Conservation (phyloP, 2,113 vertebrate species). For the Rhagologus leucostigma region DNA sequence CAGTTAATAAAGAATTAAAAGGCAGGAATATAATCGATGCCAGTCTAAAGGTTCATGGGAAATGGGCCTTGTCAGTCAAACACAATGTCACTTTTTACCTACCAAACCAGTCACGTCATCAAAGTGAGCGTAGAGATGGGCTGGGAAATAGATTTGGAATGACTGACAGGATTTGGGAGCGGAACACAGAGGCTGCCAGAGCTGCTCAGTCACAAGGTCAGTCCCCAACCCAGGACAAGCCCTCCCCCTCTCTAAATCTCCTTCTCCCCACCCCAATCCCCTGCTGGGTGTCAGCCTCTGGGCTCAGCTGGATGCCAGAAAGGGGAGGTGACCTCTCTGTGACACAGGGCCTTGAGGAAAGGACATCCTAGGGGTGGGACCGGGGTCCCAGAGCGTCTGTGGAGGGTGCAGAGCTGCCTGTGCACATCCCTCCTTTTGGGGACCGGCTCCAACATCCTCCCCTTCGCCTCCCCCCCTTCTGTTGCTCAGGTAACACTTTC, state of each 20-base stretch:
- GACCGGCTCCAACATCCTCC: neutral
- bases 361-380: neutral
- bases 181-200: neutral
- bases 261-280: neutral
- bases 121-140: neutral
- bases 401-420: neutral
- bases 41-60: neutral
- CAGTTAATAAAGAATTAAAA: conserved; percentile 22
- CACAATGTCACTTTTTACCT: neutral
- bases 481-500: conserved; percentile 36
- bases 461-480: neutral
- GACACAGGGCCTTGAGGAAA: neutral
- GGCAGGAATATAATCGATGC: neutral
- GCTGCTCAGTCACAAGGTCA: neutral
- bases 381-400: neutral
- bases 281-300: neutral
- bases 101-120: neutral
- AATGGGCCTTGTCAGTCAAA: conserved; percentile 7
- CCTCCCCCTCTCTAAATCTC: neutral
- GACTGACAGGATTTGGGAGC: neutral
- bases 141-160: neutral
- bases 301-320: neutral
- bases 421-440: rapidly evolving
- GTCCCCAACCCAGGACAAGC: neutral
- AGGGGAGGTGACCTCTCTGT: neutral